Evolutionary conservation across 2,797 vertebrate genomes (phyloP), one percentile per base, ranked within the genome.

Genomic region (Sebastes cheni): DNA sequence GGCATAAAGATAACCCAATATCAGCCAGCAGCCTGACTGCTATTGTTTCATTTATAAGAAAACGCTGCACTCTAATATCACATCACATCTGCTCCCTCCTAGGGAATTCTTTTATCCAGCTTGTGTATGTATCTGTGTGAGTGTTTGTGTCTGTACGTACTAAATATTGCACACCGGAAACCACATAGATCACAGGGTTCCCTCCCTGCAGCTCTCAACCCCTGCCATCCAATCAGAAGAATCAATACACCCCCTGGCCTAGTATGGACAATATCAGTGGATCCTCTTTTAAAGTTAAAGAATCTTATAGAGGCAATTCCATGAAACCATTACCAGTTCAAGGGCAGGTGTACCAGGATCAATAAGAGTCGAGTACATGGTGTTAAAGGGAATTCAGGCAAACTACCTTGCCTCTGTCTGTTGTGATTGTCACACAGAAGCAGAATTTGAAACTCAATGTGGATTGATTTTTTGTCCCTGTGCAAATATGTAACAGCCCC

Each of bases 1-100:
- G 90, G 94, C 91, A 62, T 67, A 69, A 79, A 73, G 78, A 88
- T 90, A 93, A 91, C 82, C 89, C 84, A 92, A 94, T 92, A 91
- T 81, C 84, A 82, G 80, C 85, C 74, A 36, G 74, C 89, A 84
- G 85, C 87, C 85, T 91, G 86, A 90, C 82, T 77, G 79, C 74
- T 84, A 86, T 90, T 90, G 92, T 86, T 92, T 91, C 84, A 88
- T 91, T 92, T 89, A 85, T 90, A 84, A 79, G 81, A 87, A 91
- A 90, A 88, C 76, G 82, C 67, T 84, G 75, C 74, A 61, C 73
- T 89, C 59, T 85, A 80, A 90, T 92, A 91, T 85, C 79, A 39
- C 67, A 71, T 52, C 80, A 50, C 80, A 90, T 83, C 86, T 89
- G 87, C 75, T 76, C 32, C 75, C 69, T 83, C 72, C 12, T 34